phyloP scores from a whole-genome alignment of 2,888 invertebrate genomes.

The Zele albiditarsus region DNA sequence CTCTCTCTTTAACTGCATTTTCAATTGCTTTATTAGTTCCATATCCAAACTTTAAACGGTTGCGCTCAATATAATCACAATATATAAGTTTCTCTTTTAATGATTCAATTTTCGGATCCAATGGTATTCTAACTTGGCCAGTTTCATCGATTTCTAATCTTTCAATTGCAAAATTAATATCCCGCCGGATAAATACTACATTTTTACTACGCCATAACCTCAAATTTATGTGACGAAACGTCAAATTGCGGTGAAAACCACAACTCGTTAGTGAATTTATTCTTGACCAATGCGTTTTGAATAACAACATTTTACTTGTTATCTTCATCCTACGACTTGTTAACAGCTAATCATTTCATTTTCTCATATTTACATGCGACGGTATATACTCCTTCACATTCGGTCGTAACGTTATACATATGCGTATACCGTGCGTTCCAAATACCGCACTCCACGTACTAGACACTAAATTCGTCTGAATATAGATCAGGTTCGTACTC shows the following conservation, averaged over 20 bases:
- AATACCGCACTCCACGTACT: too few species aligned
- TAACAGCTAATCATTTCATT: background rate
- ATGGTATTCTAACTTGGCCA: conserved; percentile 40
- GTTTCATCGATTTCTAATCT: conserved; percentile 32
- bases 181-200: background rate
- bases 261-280: conserved; percentile 8
- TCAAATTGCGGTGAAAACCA: conserved; percentile 13
- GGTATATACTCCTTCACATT: too few species aligned
- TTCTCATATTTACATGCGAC: too few species aligned
- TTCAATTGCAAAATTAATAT: conserved; percentile 23
- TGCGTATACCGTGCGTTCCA: too few species aligned
- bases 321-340: background rate
- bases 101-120: conserved; percentile 57
- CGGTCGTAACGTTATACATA: too few species aligned
- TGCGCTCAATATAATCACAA: conserved; percentile 68
- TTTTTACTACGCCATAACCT: conserved; percentile 12
- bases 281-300: conserved; percentile 13
- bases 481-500: too few species aligned
- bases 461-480: too few species aligned
- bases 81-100: conserved; percentile 69
- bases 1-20: conserved; percentile 46
- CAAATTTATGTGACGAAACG: background rate
- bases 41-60: conserved; percentile 57
- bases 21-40: conserved; percentile 50
- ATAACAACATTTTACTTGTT: conserved; percentile 33